Evolutionary conservation across 2,797 vertebrate genomes (phyloP).

Genomic region (Podarcis lilfordi): DNA sequence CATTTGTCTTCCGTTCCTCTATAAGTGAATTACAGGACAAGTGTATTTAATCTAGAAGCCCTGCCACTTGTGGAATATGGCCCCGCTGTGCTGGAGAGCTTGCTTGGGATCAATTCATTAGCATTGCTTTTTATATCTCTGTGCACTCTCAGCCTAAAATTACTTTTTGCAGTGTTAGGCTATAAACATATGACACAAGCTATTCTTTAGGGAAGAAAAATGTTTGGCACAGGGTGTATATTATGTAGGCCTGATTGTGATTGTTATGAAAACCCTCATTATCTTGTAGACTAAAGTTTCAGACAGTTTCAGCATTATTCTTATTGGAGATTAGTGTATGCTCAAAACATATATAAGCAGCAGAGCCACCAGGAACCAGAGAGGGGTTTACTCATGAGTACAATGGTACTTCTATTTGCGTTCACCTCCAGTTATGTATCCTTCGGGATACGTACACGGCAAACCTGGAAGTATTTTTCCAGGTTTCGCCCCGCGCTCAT

Average conservation of each 20-base stretch:
- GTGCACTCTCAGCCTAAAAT: conserved; percentile 2
- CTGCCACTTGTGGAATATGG: not conserved
- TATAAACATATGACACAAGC: not conserved
- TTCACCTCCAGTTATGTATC: too few relatives aligned
- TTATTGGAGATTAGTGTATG: not conserved
- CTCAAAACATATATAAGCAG: not conserved
- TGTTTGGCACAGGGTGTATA: not conserved
- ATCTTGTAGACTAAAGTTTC: not conserved
- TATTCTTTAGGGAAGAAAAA: conserved; percentile 8
- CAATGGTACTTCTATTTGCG: too few relatives aligned
- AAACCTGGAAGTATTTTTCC: too few relatives aligned
- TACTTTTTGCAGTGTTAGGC: not conserved
- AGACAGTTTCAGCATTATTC: not conserved
- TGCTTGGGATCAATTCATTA: not conserved
- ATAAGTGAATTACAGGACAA: not conserved
- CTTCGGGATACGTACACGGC: too few relatives aligned
- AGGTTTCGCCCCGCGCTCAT: fast-evolving
- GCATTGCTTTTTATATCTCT: not conserved
- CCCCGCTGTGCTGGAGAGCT: not conserved
- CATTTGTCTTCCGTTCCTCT: not conserved
- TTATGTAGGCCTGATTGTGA: not conserved
- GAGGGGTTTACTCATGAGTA: too few relatives aligned
- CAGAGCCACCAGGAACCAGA: too few relatives aligned
- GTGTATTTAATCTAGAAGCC: not conserved
- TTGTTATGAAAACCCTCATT: not conserved